These are phyloP conservation scores for Heteromormyrus szaboi DNA, from an alignment of 2,797 vertebrate genomes.

Conservation along the genomic window DNA sequence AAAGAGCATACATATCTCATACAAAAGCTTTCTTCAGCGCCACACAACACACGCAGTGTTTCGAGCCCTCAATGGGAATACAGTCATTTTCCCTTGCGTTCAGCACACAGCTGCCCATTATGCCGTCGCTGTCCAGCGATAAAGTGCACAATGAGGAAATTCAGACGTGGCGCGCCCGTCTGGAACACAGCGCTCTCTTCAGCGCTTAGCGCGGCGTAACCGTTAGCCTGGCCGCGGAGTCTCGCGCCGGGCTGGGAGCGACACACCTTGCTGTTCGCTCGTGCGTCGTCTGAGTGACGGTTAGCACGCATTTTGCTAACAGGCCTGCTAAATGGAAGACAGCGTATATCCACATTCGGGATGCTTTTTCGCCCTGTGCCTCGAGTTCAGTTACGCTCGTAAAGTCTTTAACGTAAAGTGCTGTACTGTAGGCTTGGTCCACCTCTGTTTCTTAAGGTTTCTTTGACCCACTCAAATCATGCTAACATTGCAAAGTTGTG, in stretches of 20 bases:
- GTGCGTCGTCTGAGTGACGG: not conserved
- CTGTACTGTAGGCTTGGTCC: constrained; percentile 65
- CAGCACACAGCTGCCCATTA: constrained; percentile 36
- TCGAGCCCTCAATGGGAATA: constrained; percentile 48
- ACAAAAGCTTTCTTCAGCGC: constrained; percentile 57
- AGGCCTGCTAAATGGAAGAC: not conserved
- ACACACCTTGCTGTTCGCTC: not conserved
- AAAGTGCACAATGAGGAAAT: constrained; percentile 24
- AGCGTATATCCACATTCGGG: not conserved
- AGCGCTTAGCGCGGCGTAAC: not conserved
- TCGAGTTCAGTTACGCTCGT: constrained; percentile 51
- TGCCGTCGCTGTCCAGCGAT: constrained; percentile 16
- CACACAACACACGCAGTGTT: constrained; percentile 55
- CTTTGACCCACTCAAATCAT: constrained; percentile 26
- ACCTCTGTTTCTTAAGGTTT: constrained; percentile 55
- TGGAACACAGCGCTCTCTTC: not conserved
- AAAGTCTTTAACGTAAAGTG: constrained; percentile 49
- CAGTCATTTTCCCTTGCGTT: constrained; percentile 54
- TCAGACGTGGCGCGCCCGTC: not conserved
- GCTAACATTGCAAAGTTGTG: not conserved
- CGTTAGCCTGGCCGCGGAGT: not conserved
- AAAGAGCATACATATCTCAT: constrained; percentile 52
- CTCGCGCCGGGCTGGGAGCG: not conserved
- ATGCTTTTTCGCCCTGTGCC: not conserved
- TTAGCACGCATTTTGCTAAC: not conserved